Conservation (phyloP, 2,797 vertebrate genomes). For the Epinephelus awoara region DNA sequence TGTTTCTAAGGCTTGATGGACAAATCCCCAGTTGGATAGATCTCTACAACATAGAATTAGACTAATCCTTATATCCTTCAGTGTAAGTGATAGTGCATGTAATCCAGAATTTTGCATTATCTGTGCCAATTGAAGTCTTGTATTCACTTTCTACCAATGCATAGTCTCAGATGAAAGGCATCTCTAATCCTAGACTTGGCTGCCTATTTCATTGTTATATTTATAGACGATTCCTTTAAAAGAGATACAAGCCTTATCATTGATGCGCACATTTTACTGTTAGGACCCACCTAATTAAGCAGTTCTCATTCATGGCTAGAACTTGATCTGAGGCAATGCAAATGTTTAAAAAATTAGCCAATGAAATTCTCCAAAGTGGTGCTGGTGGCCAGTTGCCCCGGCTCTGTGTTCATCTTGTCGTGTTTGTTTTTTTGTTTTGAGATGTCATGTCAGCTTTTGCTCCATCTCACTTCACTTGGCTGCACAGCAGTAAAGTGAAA, state of each 20-base stretch:
- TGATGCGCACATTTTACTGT: constrained; percentile 26
- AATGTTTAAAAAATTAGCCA: neutral
- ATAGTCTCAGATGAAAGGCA: constrained; percentile 48
- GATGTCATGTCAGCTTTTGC: neutral
- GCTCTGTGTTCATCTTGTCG: constrained; percentile 1
- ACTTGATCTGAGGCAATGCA: constrained; percentile 22
- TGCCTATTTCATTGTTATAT: constrained; percentile 36
- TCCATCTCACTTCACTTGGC: constrained; percentile 38
- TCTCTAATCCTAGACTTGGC: constrained; percentile 51
- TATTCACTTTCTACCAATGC: constrained; percentile 61
- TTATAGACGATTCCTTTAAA: constrained; percentile 27
- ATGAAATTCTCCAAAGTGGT: constrained; percentile 2
- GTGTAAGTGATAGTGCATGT: constrained; percentile 68
- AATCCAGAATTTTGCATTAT: constrained; percentile 69
- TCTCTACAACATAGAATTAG: constrained; percentile 71
- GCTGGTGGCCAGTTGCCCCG: constrained; percentile 6
- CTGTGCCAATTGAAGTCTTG: constrained; percentile 54
- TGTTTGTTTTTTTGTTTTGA: constrained; percentile 32
- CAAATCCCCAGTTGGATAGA: constrained; percentile 71
- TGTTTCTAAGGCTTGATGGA: constrained; percentile 57
- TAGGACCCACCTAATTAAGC: constrained; percentile 21
- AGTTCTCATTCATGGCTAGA: constrained; percentile 10
- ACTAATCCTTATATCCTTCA: constrained; percentile 72
- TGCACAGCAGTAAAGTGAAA: constrained; percentile 16
- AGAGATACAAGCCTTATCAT: constrained; percentile 32